Base-by-base conservation (phyloP, 2,888 invertebrate species). In the Pheosia tremula region DNA sequence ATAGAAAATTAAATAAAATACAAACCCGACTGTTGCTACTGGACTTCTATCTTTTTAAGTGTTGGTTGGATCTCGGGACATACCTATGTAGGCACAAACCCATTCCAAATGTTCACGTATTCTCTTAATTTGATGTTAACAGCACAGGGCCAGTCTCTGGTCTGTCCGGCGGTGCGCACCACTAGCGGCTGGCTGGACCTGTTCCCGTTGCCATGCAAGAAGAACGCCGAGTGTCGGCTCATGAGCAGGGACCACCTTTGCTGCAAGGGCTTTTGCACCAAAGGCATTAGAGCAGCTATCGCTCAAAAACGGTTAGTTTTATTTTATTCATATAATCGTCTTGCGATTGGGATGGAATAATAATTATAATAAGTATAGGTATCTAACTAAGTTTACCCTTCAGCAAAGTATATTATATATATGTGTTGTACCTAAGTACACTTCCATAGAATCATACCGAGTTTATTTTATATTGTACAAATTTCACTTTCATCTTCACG, bases 121-220 rank as follows among this genome's bases (percentile, higher is more conserved):
- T 52, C 8, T 36, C 9, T 53, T 36, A 13, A 63, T 56, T 24
- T 24, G 24, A 47, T 56, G 39, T 63, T 58, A 60, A 49, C 81
- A 85, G 91, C 73, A 50, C 67, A 78, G 9, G 78, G 84, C 11
- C 93, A 93, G 71, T 85, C 90, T 4, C 71, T 92, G 24, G 82
- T 83, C 58, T 93, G 93, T 61, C 93, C 93, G 0, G 88, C 90
- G 8, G 93, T 93, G 47, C 89, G 93, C 54, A 93, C 93, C 10
- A 91, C 84, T 59, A 93, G 93, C 74, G 93, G 93, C 52, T 93
- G 93, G 93, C 78, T 93, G 65, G 94, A 94, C 66, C 80, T 94
- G 62, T 94, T 95, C 72, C 94, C 94, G n/a, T 81, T 95, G 61
- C 95, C 94, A 0, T 95, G 95, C 82, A 87, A 83, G 63, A 90